Conservation (phyloP, 1,140 invertebrate genomes). For the Temnothorax nylanderi region DNA sequence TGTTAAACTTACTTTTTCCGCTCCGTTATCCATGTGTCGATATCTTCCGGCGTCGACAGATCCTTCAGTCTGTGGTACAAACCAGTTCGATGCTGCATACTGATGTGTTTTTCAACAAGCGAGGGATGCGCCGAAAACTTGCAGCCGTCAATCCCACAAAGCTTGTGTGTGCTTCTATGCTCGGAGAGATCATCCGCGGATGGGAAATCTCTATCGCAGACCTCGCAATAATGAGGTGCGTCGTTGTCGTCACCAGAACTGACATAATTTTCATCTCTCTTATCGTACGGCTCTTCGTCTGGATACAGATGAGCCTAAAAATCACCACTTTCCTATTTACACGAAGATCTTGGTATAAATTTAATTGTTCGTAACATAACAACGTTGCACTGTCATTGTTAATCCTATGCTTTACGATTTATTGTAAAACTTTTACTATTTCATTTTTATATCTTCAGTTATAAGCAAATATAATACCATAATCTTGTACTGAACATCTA, state of each 20-base stretch:
- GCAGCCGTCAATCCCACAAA: slow-evolving; percentile 93
- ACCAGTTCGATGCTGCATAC: slow-evolving; percentile 92
- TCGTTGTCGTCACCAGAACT: slow-evolving; percentile 68
- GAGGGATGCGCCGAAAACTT: slow-evolving; percentile 92
- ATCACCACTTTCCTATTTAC: slow-evolving; percentile 62
- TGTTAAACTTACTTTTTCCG: slow-evolving; percentile 87
- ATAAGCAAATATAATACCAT: slow-evolving; percentile 25
- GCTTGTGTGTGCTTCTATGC: slow-evolving; percentile 90
- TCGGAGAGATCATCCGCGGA: slow-evolving; percentile 86
- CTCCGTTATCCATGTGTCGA: slow-evolving; percentile 93
- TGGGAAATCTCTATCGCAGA: slow-evolving; percentile 91
- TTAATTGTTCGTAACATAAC: background rate
- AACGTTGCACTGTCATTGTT: background rate
- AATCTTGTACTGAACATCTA: slow-evolving; percentile 10
- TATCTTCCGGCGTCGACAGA: slow-evolving; percentile 91
- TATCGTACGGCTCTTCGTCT: slow-evolving; percentile 73
- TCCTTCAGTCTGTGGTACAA: slow-evolving; percentile 91
- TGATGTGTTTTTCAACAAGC: slow-evolving; percentile 92
- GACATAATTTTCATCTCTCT: slow-evolving; percentile 69
- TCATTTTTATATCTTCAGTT: background rate
- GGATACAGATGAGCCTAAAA: slow-evolving; percentile 79
- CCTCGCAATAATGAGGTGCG: slow-evolving; percentile 88
- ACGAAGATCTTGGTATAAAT: background rate
- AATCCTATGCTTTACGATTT: slow-evolving; percentile 9
- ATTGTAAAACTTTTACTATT: slow-evolving; percentile 7